phyloP scores from a whole-genome alignment of 2,888 invertebrate genomes.

The Magallana nippona region DNA sequence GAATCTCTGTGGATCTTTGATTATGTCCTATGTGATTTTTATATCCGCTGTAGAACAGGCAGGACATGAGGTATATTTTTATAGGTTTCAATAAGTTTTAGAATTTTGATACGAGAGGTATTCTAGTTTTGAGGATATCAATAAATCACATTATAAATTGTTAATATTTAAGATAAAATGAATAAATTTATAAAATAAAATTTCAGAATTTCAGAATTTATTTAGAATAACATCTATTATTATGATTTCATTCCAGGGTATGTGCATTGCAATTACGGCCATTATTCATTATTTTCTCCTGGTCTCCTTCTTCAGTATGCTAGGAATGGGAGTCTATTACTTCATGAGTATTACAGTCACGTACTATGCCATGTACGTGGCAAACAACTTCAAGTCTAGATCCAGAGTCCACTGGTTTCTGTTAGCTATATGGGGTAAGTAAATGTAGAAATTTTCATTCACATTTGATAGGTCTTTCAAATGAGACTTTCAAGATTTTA shows the following conservation, averaged over 20 bases:
- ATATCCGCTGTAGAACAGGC: not conserved
- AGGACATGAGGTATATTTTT: not conserved
- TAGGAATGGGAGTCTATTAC: constrained; percentile 11
- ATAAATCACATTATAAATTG: not conserved
- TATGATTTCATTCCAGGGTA: not conserved
- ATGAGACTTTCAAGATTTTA: too few species aligned
- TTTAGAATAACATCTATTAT: too few species aligned
- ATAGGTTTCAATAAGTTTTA: not conserved
- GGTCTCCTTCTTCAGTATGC: constrained; percentile 20
- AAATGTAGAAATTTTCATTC: too few species aligned
- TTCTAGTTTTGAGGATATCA: not conserved
- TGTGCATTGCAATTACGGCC: not conserved
- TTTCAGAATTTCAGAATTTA: too few species aligned
- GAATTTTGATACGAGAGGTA: too few species aligned
- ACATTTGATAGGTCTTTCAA: too few species aligned
- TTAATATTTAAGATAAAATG: too few species aligned
- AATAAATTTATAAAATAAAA: too few species aligned
- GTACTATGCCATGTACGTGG: not conserved
- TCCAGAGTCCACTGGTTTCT: constrained; percentile 22
- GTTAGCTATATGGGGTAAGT: constrained; percentile 13
- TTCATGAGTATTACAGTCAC: constrained; percentile 5
- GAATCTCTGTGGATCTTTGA: constrained; percentile 15
- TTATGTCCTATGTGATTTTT: not conserved
- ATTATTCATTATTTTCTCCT: constrained; percentile 12
- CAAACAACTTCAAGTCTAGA: constrained; percentile 13